Conservation (phyloP, 2,888 invertebrate genomes). For the Caenorhabditis afra region DNA sequence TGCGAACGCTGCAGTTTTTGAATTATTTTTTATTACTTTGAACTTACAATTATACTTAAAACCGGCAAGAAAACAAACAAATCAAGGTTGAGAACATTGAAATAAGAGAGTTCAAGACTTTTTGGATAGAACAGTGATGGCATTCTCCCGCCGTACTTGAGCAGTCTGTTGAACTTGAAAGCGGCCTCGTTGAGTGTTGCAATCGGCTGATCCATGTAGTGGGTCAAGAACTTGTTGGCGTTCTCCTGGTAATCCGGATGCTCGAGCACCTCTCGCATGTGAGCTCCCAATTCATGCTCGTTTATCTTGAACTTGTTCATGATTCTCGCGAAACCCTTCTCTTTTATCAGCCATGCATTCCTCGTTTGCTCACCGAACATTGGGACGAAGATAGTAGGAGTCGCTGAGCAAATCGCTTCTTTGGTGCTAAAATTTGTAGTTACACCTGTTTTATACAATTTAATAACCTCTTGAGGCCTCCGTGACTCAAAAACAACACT, state of each 20-base stretch:
- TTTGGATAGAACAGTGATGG: slow-evolving; percentile 47
- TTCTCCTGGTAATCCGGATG: slow-evolving; percentile 37
- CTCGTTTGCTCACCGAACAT: slow-evolving; percentile 49
- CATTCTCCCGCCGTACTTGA: slow-evolving; percentile 50
- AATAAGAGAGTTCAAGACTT: slow-evolving; percentile 28
- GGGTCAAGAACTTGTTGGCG: slow-evolving; percentile 40
- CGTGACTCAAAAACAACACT: slow-evolving; percentile 54
- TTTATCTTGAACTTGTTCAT: slow-evolving; percentile 37
- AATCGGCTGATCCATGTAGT: slow-evolving; percentile 52
- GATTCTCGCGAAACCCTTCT: slow-evolving; percentile 44
- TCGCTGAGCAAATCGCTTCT: slow-evolving; percentile 49
- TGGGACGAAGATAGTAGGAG: slow-evolving; percentile 44
- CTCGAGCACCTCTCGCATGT: slow-evolving; percentile 33
- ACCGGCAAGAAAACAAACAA: slow-evolving; percentile 20
- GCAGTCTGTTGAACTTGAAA: slow-evolving; percentile 37
- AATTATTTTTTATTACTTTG: slow-evolving; percentile 23
- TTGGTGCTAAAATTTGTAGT: slow-evolving; percentile 30
- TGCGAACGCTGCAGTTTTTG: too few species aligned
- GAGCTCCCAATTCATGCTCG: slow-evolving; percentile 9
- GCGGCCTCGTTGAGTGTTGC: slow-evolving; percentile 49
- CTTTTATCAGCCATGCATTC: slow-evolving; percentile 45
- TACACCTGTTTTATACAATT: too few species aligned
- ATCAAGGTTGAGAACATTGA: slow-evolving; percentile 38
- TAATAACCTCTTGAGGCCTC: slow-evolving; percentile 59
- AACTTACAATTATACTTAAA: neutral